Base-by-base conservation (phyloP, 2,113 vertebrate genomes). In the Malurus alboscapulatus region DNA sequence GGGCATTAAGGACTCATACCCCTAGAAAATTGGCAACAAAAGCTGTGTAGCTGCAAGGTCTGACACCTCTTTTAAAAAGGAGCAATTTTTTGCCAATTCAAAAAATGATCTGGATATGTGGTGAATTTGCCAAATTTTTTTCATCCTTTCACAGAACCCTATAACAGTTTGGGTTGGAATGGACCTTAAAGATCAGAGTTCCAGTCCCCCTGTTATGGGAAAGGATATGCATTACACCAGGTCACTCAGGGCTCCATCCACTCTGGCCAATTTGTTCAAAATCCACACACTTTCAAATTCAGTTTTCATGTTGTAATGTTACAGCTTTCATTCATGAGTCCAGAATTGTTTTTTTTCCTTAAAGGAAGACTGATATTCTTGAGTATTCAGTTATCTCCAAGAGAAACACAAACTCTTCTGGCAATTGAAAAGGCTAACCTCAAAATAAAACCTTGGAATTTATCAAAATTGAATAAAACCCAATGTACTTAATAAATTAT, bases 211-310 rank as follows among this genome's bases (percentile, higher is more conserved):
- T 32, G 3, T n/a, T 22, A 45, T 45, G 24, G 51, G 8, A 5
- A 58, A 3, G 26, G 12, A 50, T 32, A 72, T 0, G 0, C 21
- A 13, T 12, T 36, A 9, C 13, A 58, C 12, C 2, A 1, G 8
- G 4, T 51, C 36, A 6, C 36, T 50, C 15, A 80, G 12, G 8
- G 73, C 8, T 44, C 22, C 18, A 58, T 73, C 51, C 36, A 73
- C 6, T 55, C 18, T 50, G 30, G 15, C 8, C 3, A 19, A 27
- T 45, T 88, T 51, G 1, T 38, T 73, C 18, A 58, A 88, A 61
- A 80, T 73, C 15, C 9, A 30, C 12, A 53, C 2, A 27, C 10
- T 68, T 36, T 58, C 65, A 54, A 32, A 72, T 68, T 88, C 14
- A 5, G 3, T 63, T 84, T 87, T 87, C 1, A 21, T 81, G 88